Base-by-base conservation (phyloP, 2,797 vertebrate genomes). In the Chelon auratus region DNA sequence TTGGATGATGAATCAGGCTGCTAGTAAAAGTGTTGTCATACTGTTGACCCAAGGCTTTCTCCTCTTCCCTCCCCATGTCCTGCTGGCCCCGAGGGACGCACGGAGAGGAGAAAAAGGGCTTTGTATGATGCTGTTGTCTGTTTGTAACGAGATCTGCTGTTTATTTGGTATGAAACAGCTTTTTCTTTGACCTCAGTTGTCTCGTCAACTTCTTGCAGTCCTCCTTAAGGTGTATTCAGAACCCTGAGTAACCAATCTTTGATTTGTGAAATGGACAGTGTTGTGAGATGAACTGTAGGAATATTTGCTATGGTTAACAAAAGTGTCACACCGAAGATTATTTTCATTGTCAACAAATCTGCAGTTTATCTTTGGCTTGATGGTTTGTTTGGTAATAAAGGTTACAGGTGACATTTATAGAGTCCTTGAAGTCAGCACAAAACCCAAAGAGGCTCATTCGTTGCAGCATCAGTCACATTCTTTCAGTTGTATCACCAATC, bases 1-100 rank as follows among this genome's bases (percentile, higher is more conserved):
- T 90, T 91, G 85, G 85, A 91, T 89, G 87, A 91, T 85, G 85
- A 91, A 91, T 92, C 84, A 75, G 87, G 69, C 87, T 89, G 79
- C 84, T 88, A 83, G 85, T 92, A 87, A 91, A 93, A 83, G 82
- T 91, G 88, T 85, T 90, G 85, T 88, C 83, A 75, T 90, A 77
- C 78, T 89, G 87, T 92, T 93, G 89, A 91, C 86, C 78, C 87
- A 89, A 88, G 86, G 80, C 80, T 84, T 88, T 86, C 82, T 82
- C 66, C 66, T 85, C 82, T 82, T 64, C 66, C 67, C 70, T 83
- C 73, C 47, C 77, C 51, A 20, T 68, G 82, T 82, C 76, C 81
- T 61, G 75, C 74, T 71, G 72, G 77, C 75, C 72, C 81, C 15
- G 62, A 77, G 77, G 74, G 78, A 61, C 77, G 74, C 67, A 86